Evolutionary conservation across 2,888 invertebrate species (phyloP), one percentile per base, ranked within the genome.

Genomic region (Myathropa florea): DNA sequence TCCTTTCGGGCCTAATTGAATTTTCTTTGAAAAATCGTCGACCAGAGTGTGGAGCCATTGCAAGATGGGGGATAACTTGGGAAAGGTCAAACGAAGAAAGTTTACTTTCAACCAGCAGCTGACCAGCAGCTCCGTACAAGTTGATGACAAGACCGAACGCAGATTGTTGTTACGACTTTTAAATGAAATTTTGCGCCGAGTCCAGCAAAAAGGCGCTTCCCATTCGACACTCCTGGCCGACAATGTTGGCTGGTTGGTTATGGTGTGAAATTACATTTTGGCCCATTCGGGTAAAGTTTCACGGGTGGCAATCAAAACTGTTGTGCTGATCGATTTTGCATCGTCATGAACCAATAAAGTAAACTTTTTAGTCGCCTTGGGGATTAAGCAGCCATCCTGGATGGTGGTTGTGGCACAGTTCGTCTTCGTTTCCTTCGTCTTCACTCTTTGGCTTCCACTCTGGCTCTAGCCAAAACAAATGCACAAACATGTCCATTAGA

Each of bases 401-500:
- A n/a, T 18, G 18, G 7, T 46, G 18, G 18, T 46, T n/a, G 46
- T 18, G 46, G 46, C 63, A 36, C 21, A n/a, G 36, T 55, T 70
- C 63, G 12, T 6, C 64, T 9, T 39, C 4, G n/a, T n/a, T n/a
- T n/a, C n/a, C n/a, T n/a, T n/a, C n/a, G n/a, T n/a, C n/a, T n/a
- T n/a, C n/a, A n/a, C n/a, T n/a, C n/a, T n/a, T n/a, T 24, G 23
- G n/a, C 26, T 39, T 60, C 28, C 72, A 53, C 14, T 18, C 1
- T 18, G 46, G 39, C 4, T 57, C 72, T 65, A 68, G 73, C 82
- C 85, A 82, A 82, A 85, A 85, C 77, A 85, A 85, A 85, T 85
- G 85, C 85, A 85, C 85, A 85, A 85, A 85, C 85, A 85, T 85
- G 85, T 82, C 85, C 85, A 85, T 85, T 85, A 85, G 82, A 82